Evolutionary conservation across 2,888 invertebrate species (phyloP), one percentile per base, ranked within the genome.

Genomic region (Timandra comae): DNA sequence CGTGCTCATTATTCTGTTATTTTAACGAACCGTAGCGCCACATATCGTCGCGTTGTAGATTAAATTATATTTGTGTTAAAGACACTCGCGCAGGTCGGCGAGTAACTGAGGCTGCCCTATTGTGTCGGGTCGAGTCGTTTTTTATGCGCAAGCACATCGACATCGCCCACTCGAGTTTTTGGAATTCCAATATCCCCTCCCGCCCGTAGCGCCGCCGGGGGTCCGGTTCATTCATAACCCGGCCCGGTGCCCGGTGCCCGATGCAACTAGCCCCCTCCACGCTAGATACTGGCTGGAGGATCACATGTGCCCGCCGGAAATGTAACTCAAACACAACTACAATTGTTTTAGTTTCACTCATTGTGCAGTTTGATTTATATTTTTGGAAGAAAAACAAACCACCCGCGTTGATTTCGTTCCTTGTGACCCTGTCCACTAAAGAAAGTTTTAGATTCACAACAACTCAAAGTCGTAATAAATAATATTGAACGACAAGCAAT

Each of bases 211-310:
- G 44, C 54, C 48, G 55, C 50, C 51, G 49, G 73, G 71, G 76
- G 76, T 74, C 76, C 60, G 56, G 66, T 80, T 75, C 84, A 85
- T 85, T 85, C 84, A 85, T 79, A 78, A 78, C 3, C 9, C 77
- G 43, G 74, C 63, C 62, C 74, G 67, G 70, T 74, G 67, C 68
- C 63, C 68, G 70, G 16, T 6, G 16, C 77, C 43, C 75, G n/a
- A n/a, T n/a, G n/a, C n/a, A n/a, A n/a, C n/a, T n/a, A n/a, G n/a
- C 63, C 62, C 73, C 67, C 70, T 74, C 67, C 68, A 63, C 68
- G 70, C 36, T 43, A 43, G 43, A 41, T 41, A 32, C 22, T 25
- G 3, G 44, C 53, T 44, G 46, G 54, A 49, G 52, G 52, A 61
- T 63, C 63, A 69, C 69, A 71, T 64, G 70, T 73, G 68, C 58